These are phyloP conservation scores for Araneus ventricosus DNA, from an alignment of 1,140 invertebrate species.

Conservation along the genomic window DNA sequence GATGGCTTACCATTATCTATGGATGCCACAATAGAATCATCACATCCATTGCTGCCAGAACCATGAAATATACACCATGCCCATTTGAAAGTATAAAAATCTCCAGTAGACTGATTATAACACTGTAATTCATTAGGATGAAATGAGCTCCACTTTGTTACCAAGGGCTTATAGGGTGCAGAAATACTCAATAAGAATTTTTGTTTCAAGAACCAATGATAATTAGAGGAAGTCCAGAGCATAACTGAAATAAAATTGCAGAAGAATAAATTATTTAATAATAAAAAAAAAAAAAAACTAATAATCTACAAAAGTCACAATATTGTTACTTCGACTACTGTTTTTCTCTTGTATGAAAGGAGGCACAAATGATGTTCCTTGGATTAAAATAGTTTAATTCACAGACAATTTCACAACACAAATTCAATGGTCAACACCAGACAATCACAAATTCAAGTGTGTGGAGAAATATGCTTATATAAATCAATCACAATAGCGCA, in stretches of 20 bases:
- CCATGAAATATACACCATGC: conserved; percentile 84
- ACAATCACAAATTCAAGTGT: too few relatives aligned
- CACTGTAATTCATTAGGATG: conserved; percentile 84
- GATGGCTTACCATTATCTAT: conserved; percentile 86
- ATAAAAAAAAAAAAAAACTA: too few relatives aligned
- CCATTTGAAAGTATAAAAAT: conserved; percentile 84
- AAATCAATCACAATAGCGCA: too few relatives aligned
- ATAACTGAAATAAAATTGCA: conserved; percentile 82
- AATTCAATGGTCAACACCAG: too few relatives aligned
- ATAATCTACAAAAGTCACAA: too few relatives aligned
- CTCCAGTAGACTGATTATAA: conserved; percentile 81
- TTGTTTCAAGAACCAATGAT: conserved; percentile 95
- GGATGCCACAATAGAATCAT: conserved; percentile 86
- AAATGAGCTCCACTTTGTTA: conserved; percentile 84
- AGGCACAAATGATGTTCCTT: too few relatives aligned
- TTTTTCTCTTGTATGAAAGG: too few relatives aligned
- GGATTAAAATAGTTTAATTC: too few relatives aligned
- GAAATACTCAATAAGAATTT: conserved; percentile 82
- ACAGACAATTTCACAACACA: too few relatives aligned
- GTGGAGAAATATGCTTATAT: too few relatives aligned
- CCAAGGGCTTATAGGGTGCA: conserved; percentile 77
- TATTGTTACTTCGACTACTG: too few relatives aligned
- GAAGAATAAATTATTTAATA: not conserved
- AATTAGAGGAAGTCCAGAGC: conserved; percentile 91
- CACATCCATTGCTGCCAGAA: conserved; percentile 80